These are phyloP conservation scores for Xenopus laevis DNA, from an alignment of 2,113 vertebrate species.

Conservation along the genomic window DNA sequence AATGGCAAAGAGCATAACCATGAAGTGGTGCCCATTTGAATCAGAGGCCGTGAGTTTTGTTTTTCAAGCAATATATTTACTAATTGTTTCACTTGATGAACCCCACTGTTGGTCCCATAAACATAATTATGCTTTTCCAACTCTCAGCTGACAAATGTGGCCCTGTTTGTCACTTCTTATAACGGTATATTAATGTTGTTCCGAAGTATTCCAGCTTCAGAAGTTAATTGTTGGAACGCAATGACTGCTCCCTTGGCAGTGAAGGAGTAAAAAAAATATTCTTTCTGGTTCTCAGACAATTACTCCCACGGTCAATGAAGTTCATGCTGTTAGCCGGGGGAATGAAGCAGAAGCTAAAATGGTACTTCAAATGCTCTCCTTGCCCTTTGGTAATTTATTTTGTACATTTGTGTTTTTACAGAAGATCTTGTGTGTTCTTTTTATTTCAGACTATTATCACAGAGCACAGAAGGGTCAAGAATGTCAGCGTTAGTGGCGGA, in stretches of 20 bases:
- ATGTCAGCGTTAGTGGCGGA: not conserved
- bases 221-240: not conserved
- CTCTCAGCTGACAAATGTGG: no score
- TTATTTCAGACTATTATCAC: slow-evolving; percentile 29
- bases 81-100: no score
- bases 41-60: no score
- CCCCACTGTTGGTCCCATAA: no score
- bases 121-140: no score
- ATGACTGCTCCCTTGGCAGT: not conserved
- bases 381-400: slow-evolving; percentile 41
- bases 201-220: no score
- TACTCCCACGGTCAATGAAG: slow-evolving; percentile 39
- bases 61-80: no score
- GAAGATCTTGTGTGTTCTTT: slow-evolving; percentile 37
- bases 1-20: no score
- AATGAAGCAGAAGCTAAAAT: slow-evolving; percentile 39
- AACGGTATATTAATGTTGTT: no score
- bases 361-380: slow-evolving; percentile 38
- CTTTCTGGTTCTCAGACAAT: slow-evolving; percentile 30
- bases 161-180: no score
- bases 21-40: no score
- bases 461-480: slow-evolving; percentile 33
- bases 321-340: slow-evolving; percentile 27
- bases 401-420: slow-evolving; percentile 42
- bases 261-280: slow-evolving; percentile 35